Conservation (phyloP, 2,113 vertebrate species). For the Takifugu bimaculatus region DNA sequence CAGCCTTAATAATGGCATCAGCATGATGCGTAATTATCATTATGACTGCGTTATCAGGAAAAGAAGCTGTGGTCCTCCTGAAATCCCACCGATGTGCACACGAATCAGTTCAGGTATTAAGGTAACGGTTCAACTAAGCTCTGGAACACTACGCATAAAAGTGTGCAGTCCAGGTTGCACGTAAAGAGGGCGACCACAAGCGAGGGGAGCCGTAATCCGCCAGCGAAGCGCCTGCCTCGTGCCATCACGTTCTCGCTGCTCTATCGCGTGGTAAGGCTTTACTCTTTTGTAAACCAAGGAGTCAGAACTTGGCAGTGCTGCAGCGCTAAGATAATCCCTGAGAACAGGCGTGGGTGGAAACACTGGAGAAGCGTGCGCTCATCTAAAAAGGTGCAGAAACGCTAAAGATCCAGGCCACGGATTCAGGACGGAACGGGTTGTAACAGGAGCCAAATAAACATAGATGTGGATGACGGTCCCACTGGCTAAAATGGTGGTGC, state of each 20-base stretch:
- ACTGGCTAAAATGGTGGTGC: too few relatives aligned
- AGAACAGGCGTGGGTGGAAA: slow-evolving; percentile 50
- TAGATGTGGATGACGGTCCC: too few relatives aligned
- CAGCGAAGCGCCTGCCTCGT: slow-evolving; percentile 28
- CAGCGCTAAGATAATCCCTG: slow-evolving; percentile 50
- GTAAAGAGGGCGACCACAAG: slow-evolving; percentile 8
- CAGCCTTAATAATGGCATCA: neutral
- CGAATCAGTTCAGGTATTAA: too few relatives aligned
- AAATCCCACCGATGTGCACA: neutral
- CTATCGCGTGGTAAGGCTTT: slow-evolving; percentile 17
- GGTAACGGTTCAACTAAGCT: neutral
- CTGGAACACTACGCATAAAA: slow-evolving; percentile 8
- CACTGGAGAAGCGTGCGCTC: slow-evolving; percentile 19
- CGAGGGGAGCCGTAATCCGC: neutral
- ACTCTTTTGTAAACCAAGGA: slow-evolving; percentile 36
- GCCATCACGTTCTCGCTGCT: slow-evolving; percentile 28
- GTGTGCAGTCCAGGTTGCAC: slow-evolving; percentile 16
- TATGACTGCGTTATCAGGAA: too few relatives aligned
- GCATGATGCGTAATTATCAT: neutral
- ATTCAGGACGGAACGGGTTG: slow-evolving; percentile 1
- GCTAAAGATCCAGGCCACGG: slow-evolving; percentile 18
- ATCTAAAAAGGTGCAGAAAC: slow-evolving; percentile 23
- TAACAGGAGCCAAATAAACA: neutral
- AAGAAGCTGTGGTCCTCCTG: too few relatives aligned
- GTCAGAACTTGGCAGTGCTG: slow-evolving; percentile 43